A percentile compares a stretch with the other conserved stretches of the same genome.
These are phyloP conservation scores for Bombus ignitus DNA, from an alignment of 1,140 invertebrate genomes.

Conservation along the genomic window DNA sequence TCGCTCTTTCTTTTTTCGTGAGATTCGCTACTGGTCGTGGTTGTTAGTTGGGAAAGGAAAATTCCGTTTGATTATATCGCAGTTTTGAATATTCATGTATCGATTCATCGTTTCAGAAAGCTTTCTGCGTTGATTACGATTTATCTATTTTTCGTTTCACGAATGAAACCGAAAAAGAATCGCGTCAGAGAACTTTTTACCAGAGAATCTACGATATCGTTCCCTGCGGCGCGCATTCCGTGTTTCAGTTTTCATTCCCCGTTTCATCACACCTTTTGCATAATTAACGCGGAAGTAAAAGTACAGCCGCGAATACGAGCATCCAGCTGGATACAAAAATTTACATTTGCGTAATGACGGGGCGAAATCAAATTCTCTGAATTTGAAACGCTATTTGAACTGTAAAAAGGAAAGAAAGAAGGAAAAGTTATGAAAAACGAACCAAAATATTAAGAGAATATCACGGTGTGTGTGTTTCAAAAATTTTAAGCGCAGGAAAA, in stretches of 20 bases:
- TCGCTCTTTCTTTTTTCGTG: not conserved
- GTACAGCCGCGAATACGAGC: not conserved
- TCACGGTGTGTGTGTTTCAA: no score
- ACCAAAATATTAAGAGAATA: not conserved
- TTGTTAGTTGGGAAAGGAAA: not conserved
- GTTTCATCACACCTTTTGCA: constrained; percentile 6
- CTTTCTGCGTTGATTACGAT: no score
- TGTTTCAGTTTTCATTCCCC: constrained; percentile 8
- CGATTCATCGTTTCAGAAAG: no score
- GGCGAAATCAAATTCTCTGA: not conserved
- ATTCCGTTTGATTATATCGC: not conserved
- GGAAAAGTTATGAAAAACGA: not conserved
- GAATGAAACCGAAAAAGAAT: not conserved
- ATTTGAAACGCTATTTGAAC: not conserved
- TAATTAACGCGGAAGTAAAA: constrained; percentile 28
- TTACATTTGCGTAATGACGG: not conserved
- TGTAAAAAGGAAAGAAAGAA: no score
- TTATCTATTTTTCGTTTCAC: not conserved
- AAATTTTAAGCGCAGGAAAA: not conserved
- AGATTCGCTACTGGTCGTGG: not conserved
- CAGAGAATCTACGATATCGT: constrained; percentile 2
- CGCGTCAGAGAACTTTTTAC: not conserved
- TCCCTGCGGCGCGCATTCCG: no score
- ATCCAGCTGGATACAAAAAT: not conserved
- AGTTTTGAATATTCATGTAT: no score